Percentiles rank a stretch among this genome's conserved stretches.
Evolutionary conservation across 2,888 invertebrate species (phyloP).

Genomic region (Sinhomidia bicolor): DNA sequence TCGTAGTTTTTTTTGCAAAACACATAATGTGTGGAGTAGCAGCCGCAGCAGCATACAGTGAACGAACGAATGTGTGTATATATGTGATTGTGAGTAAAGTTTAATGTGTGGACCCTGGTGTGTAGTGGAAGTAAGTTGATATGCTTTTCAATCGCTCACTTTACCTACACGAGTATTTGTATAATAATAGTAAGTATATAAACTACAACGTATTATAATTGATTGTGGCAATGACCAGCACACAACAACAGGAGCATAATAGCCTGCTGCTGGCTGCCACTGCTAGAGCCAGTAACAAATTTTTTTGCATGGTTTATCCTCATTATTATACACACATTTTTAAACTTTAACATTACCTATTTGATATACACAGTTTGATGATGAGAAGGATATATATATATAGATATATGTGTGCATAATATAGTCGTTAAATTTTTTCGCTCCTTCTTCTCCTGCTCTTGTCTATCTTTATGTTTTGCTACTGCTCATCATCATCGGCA

Average conservation of each 20-base stretch:
- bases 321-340: not conserved
- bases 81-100: not conserved
- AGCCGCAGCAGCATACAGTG: no score
- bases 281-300: slow-evolving; percentile 52
- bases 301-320: slow-evolving; percentile 46
- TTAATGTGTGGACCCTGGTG: not conserved
- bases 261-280: not conserved
- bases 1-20: slow-evolving; percentile 39
- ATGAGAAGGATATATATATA: not conserved
- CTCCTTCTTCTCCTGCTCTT: not conserved
- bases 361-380: slow-evolving; percentile 27
- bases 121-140: not conserved
- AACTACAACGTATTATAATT: slow-evolving; percentile 49
- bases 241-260: slow-evolving; percentile 38
- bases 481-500: not conserved
- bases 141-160: no score
- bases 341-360: not conserved
- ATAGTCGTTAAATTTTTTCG: not conserved
- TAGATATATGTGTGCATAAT: slow-evolving; percentile 13
- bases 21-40: slow-evolving; percentile 22
- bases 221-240: slow-evolving; percentile 70
- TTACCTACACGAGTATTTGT: not conserved
- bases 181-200: no score
- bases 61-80: not conserved
- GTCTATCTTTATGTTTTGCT: slow-evolving; percentile 1